These are phyloP conservation scores for Megalops atlanticus DNA, from an alignment of 2,113 vertebrate genomes.

Conservation along the genomic window DNA sequence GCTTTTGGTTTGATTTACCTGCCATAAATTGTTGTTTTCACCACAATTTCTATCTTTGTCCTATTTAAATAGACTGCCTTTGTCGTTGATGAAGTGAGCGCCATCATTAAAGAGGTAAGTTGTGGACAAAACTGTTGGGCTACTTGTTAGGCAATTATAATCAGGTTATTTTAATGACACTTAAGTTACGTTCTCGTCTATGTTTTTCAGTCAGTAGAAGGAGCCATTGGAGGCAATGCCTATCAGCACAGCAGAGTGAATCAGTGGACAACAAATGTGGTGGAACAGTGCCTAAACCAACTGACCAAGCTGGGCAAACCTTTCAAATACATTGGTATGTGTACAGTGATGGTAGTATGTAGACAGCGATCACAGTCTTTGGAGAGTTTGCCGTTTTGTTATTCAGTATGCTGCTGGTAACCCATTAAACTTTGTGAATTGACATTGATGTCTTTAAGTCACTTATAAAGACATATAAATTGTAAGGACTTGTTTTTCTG, in stretches of 20 bases:
- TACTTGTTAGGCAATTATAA: no score
- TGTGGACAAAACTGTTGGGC: not conserved
- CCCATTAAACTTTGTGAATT: not conserved
- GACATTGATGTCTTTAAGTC: not conserved
- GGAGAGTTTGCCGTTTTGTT: no score
- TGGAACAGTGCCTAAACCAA: slow-evolving; percentile 89
- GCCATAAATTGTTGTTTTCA: not conserved
- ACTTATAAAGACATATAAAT: not conserved
- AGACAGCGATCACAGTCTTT: no score
- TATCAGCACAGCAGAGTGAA: slow-evolving; percentile 91
- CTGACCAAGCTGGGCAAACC: slow-evolving; percentile 93
- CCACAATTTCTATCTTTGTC: not conserved
- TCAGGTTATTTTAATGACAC: not conserved
- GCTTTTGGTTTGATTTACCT: not conserved
- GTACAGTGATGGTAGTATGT: not conserved
- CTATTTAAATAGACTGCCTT: slow-evolving; percentile 75
- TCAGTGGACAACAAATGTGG: slow-evolving; percentile 86
- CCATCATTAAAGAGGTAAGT: slow-evolving; percentile 89
- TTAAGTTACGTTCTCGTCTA: no score
- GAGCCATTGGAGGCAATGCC: slow-evolving; percentile 82
- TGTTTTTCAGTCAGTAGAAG: slow-evolving; percentile 78
- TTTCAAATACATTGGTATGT: slow-evolving; percentile 92
- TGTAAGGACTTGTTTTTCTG: slow-evolving; percentile 31
- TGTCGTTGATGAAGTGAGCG: slow-evolving; percentile 87
- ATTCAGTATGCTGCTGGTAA: not conserved